phyloP scores from a whole-genome alignment of 2,888 invertebrate species.

The Cephalotes varians region DNA sequence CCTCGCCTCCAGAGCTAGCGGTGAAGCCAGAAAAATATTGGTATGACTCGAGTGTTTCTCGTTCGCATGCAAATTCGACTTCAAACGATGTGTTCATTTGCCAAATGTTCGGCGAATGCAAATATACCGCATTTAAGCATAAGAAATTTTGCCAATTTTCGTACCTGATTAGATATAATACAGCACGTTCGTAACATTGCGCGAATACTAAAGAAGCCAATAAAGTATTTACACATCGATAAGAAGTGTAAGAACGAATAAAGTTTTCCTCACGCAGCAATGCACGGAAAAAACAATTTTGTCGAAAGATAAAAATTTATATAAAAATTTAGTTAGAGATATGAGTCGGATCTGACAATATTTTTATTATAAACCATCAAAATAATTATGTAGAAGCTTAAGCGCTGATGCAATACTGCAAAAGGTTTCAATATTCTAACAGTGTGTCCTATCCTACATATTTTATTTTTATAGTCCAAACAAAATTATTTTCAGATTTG shows the following conservation, averaged over 20 bases:
- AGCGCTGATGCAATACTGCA: too few species aligned
- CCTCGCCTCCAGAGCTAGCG: slow-evolving; percentile 50
- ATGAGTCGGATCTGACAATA: too few species aligned
- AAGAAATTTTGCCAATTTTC: slow-evolving; percentile 25
- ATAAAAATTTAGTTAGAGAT: too few species aligned
- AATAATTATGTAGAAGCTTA: too few species aligned
- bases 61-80: slow-evolving; percentile 48
- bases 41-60: slow-evolving; percentile 63
- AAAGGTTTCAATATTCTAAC: too few species aligned
- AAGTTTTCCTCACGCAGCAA: neutral
- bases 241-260: neutral
- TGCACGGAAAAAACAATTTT: too few species aligned
- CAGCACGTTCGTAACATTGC: neutral
- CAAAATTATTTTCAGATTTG: too few species aligned
- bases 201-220: neutral
- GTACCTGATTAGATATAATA: neutral
- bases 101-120: slow-evolving; percentile 44
- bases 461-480: too few species aligned
- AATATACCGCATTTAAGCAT: slow-evolving; percentile 1
- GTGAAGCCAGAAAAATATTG: slow-evolving; percentile 67
- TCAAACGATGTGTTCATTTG: slow-evolving; percentile 14
- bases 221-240: neutral
- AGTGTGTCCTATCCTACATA: too few species aligned
- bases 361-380: too few species aligned
- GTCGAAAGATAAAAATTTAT: too few species aligned